phyloP scores from a whole-genome alignment of 92 coral and sea anemone species.

The Parazoanthus darwini region DNA sequence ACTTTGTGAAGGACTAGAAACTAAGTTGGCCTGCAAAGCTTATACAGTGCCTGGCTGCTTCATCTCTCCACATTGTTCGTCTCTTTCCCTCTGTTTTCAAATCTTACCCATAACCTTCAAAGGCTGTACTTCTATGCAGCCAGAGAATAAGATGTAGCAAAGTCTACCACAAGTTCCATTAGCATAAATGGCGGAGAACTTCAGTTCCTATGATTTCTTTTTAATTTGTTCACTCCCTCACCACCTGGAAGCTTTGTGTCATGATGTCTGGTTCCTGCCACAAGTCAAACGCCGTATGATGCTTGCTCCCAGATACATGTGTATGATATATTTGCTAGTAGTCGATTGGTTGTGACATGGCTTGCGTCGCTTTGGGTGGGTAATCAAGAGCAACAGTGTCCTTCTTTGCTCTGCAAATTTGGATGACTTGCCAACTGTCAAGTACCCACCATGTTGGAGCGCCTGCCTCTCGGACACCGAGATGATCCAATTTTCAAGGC shows the following conservation, averaged over 20 bases:
- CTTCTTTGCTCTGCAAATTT: slow-evolving; percentile 48
- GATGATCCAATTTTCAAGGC: slow-evolving; percentile 41
- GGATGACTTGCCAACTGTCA: slow-evolving; percentile 48
- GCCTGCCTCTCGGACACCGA: slow-evolving; percentile 28
- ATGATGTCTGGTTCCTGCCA: slow-evolving; percentile 90
- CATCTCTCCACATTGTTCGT: background rate
- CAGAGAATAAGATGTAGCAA: slow-evolving; percentile 8
- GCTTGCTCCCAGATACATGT: slow-evolving; percentile 69
- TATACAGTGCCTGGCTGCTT: slow-evolving; percentile 33
- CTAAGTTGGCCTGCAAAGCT: slow-evolving; percentile 49
- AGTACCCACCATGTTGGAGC: slow-evolving; percentile 50
- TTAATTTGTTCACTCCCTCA: slow-evolving; percentile 80
- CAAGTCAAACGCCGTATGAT: slow-evolving; percentile 59
- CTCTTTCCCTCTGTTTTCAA: background rate
- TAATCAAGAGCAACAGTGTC: slow-evolving; percentile 39
- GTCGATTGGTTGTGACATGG: slow-evolving; percentile 20
- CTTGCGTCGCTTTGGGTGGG: slow-evolving; percentile 26
- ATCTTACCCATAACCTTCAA: background rate
- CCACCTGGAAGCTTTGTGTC: slow-evolving; percentile 91
- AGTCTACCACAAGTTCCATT: background rate
- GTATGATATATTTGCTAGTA: slow-evolving; percentile 21
- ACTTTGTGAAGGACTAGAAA: slow-evolving; percentile 49
- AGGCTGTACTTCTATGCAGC: background rate
- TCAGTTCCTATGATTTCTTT: background rate
- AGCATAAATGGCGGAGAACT: background rate